A percentile compares a stretch with the other conserved stretches of the same genome.
phyloP scores from a whole-genome alignment of 2,113 vertebrate genomes.

The Charadrius vociferus region DNA sequence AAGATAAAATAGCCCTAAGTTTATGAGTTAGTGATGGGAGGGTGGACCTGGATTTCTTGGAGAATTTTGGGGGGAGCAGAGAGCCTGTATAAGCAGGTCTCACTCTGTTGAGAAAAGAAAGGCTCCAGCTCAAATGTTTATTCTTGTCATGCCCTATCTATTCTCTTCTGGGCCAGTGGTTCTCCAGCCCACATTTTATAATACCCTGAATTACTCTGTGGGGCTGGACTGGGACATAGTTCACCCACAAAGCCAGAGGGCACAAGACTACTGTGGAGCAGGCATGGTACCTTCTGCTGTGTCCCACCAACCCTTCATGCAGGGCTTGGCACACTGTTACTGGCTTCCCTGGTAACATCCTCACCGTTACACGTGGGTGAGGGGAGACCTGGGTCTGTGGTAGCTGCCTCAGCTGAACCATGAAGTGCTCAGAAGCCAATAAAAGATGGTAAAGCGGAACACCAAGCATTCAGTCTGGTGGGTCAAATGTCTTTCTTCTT shows the following conservation, averaged over 20 bases:
- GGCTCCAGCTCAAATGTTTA: not conserved
- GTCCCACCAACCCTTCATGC: not conserved
- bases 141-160: not conserved
- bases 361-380: not conserved
- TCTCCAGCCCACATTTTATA: not conserved
- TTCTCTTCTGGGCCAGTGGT: not conserved
- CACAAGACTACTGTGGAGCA: not conserved
- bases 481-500: not conserved
- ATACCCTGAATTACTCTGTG: not conserved
- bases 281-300: not conserved
- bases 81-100: not conserved
- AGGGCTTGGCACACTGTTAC: not conserved
- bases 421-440: not conserved
- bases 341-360: not conserved
- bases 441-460: not conserved
- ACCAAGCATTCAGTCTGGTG: not conserved
- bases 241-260: not conserved
- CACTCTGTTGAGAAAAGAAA: not conserved
- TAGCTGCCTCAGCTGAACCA: not conserved
- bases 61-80: not conserved
- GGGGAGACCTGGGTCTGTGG: not conserved
- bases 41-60: not conserved
- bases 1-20: not conserved
- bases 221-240: not conserved
- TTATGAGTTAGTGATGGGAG: not conserved